Evolutionary conservation across 2,888 invertebrate species (phyloP), one percentile per base, ranked within the genome.

Genomic region (Phoenoteleia sp.): DNA sequence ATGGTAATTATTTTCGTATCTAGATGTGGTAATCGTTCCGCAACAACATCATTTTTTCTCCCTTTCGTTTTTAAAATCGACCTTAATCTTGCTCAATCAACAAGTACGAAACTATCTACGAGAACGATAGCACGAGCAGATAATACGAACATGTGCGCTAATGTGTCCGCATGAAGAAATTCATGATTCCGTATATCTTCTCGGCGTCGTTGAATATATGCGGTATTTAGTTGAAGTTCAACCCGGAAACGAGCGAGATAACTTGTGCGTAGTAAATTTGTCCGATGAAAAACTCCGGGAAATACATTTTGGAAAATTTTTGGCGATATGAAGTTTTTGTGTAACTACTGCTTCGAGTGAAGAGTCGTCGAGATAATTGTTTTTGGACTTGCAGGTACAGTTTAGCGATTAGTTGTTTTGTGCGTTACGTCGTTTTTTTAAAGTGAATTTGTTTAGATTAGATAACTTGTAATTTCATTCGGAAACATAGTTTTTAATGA

Each of bases 11-110:
- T 75, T 42, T 17, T 52, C 17, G 21, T 52, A 25, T 42, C 39
- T 64, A 19, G 45, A 75, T 64, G 54, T 56, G 42, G 64, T 75
- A 75, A 75, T 75, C 75, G 64, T 64, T 75, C 75, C 64, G 33
- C n/a, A n/a, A n/a, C 62, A 62, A 64, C 62, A 64, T 39, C 52
- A 74, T 58, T 64, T 62, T 74, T 62, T 29, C 36, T 64, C 62
- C 47, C 64, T 56, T 54, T 56, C 54, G 25, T 47, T 58, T 67
- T 67, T 49, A 67, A 58, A 56, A 58, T 67, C 47, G 42, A 67
- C 76, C 74, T 58, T 74, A 74, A 81, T 81, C 67, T 81, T 60
- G 74, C 67, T 58, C 66, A 66, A 81, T 74, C 81, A 67, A 81
- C 72, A 67, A 74, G 66, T 74, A 47, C 56, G 71, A 74, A 66